Base-by-base conservation (phyloP, 2,888 invertebrate genomes). In the Petrolisthes manimaculis region DNA sequence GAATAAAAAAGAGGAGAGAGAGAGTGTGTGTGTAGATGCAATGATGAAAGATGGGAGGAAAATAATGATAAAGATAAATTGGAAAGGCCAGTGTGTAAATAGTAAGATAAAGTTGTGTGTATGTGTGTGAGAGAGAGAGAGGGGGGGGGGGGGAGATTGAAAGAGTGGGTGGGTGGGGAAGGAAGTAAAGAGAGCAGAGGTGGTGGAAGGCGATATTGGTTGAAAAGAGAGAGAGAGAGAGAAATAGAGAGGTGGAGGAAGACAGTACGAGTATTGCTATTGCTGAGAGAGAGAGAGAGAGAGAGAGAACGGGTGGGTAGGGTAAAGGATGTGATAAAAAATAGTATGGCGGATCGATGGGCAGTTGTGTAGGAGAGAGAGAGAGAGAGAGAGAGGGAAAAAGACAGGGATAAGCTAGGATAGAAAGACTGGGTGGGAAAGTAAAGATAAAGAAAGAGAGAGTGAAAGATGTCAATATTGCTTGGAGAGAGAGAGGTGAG, bases 331-430 rank as follows among this genome's bases (percentile, higher is more conserved):
- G 54, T 37, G 54, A 5, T 12, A 5, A n/a, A 24, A 75, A 24
- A 75, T 6, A 75, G 75, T 12, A n/a, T 21, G 54, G n/a, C 18
- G n/a, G 71, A 71, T 71, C 5, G 71, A 71, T 14, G 71, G n/a
- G 71, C 5, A 5, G n/a, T 12, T 12, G 71, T 5, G n/a, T 12
- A n/a, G n/a, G 9, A 6, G 18, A 71, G 71, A 71, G 78, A 78
- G 78, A 78, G 37, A 78, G 75, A 75, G 75, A 75, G 75, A 75
- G 75, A 75, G n/a, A 12, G 37, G 37, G 8, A 21, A n/a, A n/a
- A n/a, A n/a, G n/a, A n/a, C n/a, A n/a, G n/a, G n/a, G n/a, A n/a
- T n/a, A n/a, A n/a, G n/a, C n/a, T n/a, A n/a, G n/a, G n/a, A n/a
- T n/a, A n/a, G n/a, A n/a, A n/a, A n/a, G n/a, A n/a, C n/a, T n/a